Evolutionary conservation across 2,113 vertebrate species (phyloP).

Genomic region (Rhizomys pruinosus): DNA sequence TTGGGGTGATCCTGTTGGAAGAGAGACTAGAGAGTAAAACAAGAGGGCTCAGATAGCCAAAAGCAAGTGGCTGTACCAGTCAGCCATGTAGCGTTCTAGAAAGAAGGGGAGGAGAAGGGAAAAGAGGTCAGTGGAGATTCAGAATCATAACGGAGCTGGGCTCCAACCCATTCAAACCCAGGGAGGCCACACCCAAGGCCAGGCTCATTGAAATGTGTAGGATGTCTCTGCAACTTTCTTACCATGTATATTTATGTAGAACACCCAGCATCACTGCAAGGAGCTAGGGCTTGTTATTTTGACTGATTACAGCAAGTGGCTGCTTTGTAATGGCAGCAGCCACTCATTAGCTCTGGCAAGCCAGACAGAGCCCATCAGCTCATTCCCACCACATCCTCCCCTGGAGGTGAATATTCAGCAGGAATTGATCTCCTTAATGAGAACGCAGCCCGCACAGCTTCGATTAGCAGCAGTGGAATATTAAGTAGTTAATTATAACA

Average conservation of each 20-base stretch:
- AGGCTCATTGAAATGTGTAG: slow-evolving; percentile 78
- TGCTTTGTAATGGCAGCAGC: slow-evolving; percentile 82
- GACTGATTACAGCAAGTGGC: slow-evolving; percentile 86
- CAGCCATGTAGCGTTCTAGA: neutral
- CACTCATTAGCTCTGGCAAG: slow-evolving; percentile 86
- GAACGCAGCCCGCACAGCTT: slow-evolving; percentile 83
- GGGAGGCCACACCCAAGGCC: neutral
- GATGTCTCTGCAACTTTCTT: slow-evolving; percentile 58
- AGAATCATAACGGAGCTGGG: neutral
- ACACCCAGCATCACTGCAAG: slow-evolving; percentile 78
- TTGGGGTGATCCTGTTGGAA: neutral
- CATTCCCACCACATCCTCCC: slow-evolving; percentile 85
- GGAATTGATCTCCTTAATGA: slow-evolving; percentile 90
- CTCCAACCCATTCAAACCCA: neutral
- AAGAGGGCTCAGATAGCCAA: neutral
- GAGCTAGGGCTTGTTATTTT: slow-evolving; percentile 88
- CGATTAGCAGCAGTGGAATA: slow-evolving; percentile 86
- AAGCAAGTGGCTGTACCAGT: neutral
- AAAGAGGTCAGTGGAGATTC: neutral
- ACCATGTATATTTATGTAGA: slow-evolving; percentile 84
- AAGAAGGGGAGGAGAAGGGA: neutral
- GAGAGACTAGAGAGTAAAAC: neutral
- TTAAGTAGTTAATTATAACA: slow-evolving; percentile 88
- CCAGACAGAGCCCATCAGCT: slow-evolving; percentile 83
- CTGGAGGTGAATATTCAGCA: slow-evolving; percentile 90